A percentile compares a stretch with the other conserved stretches of the same genome.
Conservation (phyloP, 1,140 invertebrate genomes). For the Habropoda laboriosa region DNA sequence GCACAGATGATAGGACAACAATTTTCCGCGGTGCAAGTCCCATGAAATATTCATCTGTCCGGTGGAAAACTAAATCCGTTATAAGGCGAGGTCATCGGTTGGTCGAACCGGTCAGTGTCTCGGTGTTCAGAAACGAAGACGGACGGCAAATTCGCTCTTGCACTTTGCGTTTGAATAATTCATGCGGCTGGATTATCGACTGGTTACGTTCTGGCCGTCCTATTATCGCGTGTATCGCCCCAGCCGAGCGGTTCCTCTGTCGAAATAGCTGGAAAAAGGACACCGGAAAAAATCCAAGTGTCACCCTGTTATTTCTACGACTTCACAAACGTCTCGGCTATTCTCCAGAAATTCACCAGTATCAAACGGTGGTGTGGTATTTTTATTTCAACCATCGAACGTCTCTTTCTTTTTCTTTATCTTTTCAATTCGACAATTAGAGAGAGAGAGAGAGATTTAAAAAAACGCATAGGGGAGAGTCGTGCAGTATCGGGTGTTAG, state of each 20-base stretch:
- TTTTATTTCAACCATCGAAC: no score
- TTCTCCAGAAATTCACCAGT: no score
- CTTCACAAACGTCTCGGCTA: no score
- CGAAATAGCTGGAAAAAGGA: background rate
- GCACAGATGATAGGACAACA: conserved; percentile 23
- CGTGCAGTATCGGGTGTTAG: no score
- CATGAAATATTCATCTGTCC: conserved; percentile 63
- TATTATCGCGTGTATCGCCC: conserved; percentile 59
- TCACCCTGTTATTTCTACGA: no score
- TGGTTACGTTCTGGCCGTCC: conserved; percentile 50
- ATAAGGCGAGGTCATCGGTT: conserved; percentile 55
- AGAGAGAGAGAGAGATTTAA: no score
- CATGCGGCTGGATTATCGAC: conserved; percentile 60
- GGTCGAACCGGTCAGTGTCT: conserved; percentile 58
- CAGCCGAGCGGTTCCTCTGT: background rate
- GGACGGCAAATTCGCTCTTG: conserved; percentile 70
- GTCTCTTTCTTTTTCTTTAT: no score
- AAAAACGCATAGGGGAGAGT: no score
- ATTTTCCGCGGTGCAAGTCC: conserved; percentile 39
- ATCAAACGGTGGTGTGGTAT: no score
- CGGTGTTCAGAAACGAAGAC: conserved; percentile 66
- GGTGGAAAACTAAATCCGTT: conserved; percentile 62
- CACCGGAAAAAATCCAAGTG: no score
- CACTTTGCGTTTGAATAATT: conserved; percentile 71
- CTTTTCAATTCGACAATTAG: no score